Conservation (phyloP, 2,888 invertebrate genomes). For the Phyllotreta cruciferae region DNA sequence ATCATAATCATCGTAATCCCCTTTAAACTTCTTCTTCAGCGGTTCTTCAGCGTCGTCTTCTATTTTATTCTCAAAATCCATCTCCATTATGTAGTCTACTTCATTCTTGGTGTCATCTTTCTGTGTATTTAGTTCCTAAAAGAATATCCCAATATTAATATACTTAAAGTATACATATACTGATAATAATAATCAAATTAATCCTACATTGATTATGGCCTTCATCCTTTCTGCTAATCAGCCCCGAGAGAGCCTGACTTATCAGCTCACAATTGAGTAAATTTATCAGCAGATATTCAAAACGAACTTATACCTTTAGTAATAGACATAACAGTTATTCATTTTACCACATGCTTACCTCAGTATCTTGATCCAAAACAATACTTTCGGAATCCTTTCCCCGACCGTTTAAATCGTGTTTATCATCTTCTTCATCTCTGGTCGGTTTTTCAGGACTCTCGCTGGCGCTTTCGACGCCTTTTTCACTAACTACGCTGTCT, state of each 20-base stretch:
- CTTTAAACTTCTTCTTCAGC: slow-evolving; percentile 10
- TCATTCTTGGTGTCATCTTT: neutral
- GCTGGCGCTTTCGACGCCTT: slow-evolving; percentile 40
- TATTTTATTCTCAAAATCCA: neutral
- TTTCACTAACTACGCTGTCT: slow-evolving; percentile 20
- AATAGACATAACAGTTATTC: neutral
- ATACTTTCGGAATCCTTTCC: slow-evolving; percentile 1
- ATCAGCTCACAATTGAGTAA: too few relatives aligned
- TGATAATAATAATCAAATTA: neutral
- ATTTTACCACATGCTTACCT: neutral
- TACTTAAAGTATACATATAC: neutral
- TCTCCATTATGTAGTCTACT: slow-evolving; percentile 11
- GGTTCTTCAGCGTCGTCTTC: slow-evolving; percentile 9
- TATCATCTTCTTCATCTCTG: slow-evolving; percentile 18
- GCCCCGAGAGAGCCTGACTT: too few relatives aligned
- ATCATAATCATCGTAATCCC: neutral
- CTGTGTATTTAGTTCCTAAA: neutral
- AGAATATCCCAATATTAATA: neutral
- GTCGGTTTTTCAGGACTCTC: slow-evolving; percentile 10
- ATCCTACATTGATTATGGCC: too few relatives aligned
- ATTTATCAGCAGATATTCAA: too few relatives aligned
- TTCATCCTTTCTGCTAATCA: too few relatives aligned
- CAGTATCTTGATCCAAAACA: neutral
- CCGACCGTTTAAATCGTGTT: slow-evolving; percentile 26
- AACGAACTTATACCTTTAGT: too few relatives aligned